phyloP scores from a whole-genome alignment of 2,113 vertebrate genomes.

The Prionailurus bengalensis region DNA sequence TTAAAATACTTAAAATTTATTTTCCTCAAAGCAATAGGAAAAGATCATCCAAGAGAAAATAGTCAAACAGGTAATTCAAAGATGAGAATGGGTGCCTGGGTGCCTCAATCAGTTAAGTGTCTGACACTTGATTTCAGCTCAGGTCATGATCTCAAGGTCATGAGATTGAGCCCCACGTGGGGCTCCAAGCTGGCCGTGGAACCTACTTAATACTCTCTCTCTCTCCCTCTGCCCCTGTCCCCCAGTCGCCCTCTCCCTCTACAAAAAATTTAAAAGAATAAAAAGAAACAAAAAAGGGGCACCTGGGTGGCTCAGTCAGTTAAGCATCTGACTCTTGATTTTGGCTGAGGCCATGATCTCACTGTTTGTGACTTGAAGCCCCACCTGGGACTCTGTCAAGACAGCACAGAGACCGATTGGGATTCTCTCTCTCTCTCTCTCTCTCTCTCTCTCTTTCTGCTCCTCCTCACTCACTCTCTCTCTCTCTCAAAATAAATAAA shows the following conservation, averaged over 20 bases:
- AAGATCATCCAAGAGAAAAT: slow-evolving; percentile 1
- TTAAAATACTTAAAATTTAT: slow-evolving; percentile 20
- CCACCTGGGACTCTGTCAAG: no score
- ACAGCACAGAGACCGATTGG: no score
- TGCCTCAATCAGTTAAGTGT: neutral
- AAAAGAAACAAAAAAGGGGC: neutral
- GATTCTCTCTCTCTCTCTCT: no score
- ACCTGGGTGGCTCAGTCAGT: no score
- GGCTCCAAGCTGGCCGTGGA: neutral
- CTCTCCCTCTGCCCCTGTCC: neutral
- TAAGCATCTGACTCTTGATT: no score
- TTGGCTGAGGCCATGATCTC: no score
- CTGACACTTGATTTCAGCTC: neutral
- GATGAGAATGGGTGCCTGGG: neutral
- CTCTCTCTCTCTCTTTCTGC: no score
- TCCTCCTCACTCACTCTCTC: no score
- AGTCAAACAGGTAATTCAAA: slow-evolving; percentile 29
- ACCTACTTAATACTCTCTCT: neutral
- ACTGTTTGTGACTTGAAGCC: no score
- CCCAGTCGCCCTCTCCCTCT: neutral
- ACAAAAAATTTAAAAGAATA: neutral
- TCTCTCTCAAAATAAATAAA: no score
- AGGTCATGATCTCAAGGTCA: neutral
- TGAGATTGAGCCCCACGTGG: neutral
- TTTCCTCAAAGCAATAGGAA: neutral